Evolutionary conservation across 2,797 vertebrate species (phyloP), one percentile per base, ranked within the genome.

Genomic region (Anabacerthia variegaticeps): DNA sequence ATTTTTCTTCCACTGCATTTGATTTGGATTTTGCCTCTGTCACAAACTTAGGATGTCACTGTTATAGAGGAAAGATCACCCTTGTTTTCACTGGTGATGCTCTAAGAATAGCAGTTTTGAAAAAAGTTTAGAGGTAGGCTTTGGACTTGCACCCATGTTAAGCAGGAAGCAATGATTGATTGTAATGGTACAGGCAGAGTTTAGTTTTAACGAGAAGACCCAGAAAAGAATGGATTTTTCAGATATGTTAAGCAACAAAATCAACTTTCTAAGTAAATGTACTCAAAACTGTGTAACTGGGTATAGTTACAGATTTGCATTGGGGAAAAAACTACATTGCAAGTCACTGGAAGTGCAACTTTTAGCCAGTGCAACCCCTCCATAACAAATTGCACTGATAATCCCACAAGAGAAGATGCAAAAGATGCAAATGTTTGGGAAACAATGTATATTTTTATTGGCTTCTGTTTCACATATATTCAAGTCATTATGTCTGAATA

Each of bases 231-330:
- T 16, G 26, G 3, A 41, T 91, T 65, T 27, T 85, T 92, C 34
- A 39, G 51, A 85, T 73, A 48, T 44, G 7, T 55, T 73, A 59
- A 51, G 28, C 49, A 32, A 58, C 27, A 66, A 79, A 85, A 59
- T 51, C 14, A 83, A 41, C 28, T 75, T 83, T 59, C 6, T 78
- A 46, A 27, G 6, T 23, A 65, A 58, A 2, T 0, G 0, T 51
- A 41, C 15, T 46, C 23, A 74, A 74, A 88, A 51, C 7, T 23
- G 27, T 14, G 4, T n/a, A 65, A 37, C 28, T 66, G 3, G 10
- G 3, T 37, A 46, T n/a, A 81, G 24, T 19, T 52, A 34, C 5
- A 73, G 7, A 51, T 69, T 66, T 66, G 6, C 19, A 66, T 24
- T 5, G 21, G 6, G 4, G 7, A 43, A 72, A 41, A 65, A 82